Evolutionary conservation across 1,140 invertebrate species (phyloP), one percentile per base, ranked within the genome.

Genomic region (Pantala flavescens): DNA sequence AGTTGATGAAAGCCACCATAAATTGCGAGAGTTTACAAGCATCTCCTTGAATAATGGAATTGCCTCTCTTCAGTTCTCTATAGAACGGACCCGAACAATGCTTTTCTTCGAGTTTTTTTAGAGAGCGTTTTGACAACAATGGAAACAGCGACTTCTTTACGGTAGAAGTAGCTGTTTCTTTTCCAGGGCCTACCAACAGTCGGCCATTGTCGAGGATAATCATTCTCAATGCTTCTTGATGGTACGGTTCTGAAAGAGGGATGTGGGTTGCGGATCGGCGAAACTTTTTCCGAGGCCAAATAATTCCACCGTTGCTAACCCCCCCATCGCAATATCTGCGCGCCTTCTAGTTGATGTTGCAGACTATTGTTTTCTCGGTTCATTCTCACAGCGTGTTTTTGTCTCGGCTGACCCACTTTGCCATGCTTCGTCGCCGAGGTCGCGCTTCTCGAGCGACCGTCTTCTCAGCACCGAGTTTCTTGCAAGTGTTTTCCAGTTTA

Each of bases 301-400:
- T 36, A 36, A 36, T 36, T 36, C 28, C 12, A 3, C 49, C 12
- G 2, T 12, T 14, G 12, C 49, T 12, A 7, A 3, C 49, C 5
- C 12, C 5, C 49, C 49, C 49, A 3, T 21, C 49, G 49, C 12
- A 19, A 21, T 19, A 63, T 63, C 49, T 21, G 49, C 12, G 49
- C 1, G 49, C 49, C 49, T 63, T 63, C 49, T 63, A 21, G 49
- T 63, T 63, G 49, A 63, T 63, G 49, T 63, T 63, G 3, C 49
- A 63, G 49, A 63, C 49, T 63, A 63, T 63, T 63, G 49, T 63
- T 63, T 63, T 21, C 49, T 63, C 49, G 49, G 49, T 63, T 21
- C 49, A 63, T 63, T 63, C 49, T 63, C n/a, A 21, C 16, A 63
- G 49, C 5, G 49, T 16, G 49, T 63, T 63, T 63, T 63, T 63